Evolutionary conservation across 2,113 vertebrate genomes (phyloP).

Genomic region (Lophura nycthemera): DNA sequence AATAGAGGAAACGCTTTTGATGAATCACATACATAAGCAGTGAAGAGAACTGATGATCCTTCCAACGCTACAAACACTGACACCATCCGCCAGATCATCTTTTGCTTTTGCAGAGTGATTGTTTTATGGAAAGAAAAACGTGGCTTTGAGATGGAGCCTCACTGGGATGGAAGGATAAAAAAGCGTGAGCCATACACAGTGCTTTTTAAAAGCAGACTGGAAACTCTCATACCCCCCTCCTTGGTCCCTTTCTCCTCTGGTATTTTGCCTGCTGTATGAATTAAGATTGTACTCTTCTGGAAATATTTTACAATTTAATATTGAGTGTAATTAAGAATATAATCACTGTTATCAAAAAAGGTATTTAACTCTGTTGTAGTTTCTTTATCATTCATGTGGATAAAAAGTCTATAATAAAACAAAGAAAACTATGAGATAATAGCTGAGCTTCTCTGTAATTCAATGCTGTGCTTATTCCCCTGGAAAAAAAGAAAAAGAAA

Average conservation of each 20-base stretch:
- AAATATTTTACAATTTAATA: slow-evolving; percentile 91
- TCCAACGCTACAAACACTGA: slow-evolving; percentile 17
- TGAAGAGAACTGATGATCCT: slow-evolving; percentile 1
- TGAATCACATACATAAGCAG: slow-evolving; percentile 21
- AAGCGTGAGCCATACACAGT: slow-evolving; percentile 60
- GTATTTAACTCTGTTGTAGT: slow-evolving; percentile 99
- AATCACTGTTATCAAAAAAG: slow-evolving; percentile 92
- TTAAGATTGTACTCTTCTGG: slow-evolving; percentile 83
- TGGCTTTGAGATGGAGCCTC: slow-evolving; percentile 28
- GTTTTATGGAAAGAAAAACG: slow-evolving; percentile 27
- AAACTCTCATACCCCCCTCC: slow-evolving; percentile 31
- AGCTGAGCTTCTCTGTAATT: slow-evolving; percentile 73
- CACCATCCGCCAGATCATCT: slow-evolving; percentile 26
- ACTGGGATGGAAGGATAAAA: neutral
- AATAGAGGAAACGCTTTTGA: slow-evolving; percentile 61
- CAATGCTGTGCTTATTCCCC: slow-evolving; percentile 51
- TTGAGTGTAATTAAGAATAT: slow-evolving; percentile 91
- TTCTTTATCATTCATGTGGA: slow-evolving; percentile 99
- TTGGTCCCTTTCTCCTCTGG: slow-evolving; percentile 62
- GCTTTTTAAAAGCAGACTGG: slow-evolving; percentile 75
- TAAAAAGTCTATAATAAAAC: slow-evolving; percentile 93
- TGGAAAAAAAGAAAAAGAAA: neutral
- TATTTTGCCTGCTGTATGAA: slow-evolving; percentile 87
- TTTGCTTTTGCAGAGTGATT: slow-evolving; percentile 58
- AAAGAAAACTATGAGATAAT: slow-evolving; percentile 75